A percentile compares a stretch with the other conserved stretches of the same genome.
These are phyloP conservation scores for Lepeophtheirus nordmannii DNA, from an alignment of 2,888 invertebrate genomes.

Conservation along the genomic window DNA sequence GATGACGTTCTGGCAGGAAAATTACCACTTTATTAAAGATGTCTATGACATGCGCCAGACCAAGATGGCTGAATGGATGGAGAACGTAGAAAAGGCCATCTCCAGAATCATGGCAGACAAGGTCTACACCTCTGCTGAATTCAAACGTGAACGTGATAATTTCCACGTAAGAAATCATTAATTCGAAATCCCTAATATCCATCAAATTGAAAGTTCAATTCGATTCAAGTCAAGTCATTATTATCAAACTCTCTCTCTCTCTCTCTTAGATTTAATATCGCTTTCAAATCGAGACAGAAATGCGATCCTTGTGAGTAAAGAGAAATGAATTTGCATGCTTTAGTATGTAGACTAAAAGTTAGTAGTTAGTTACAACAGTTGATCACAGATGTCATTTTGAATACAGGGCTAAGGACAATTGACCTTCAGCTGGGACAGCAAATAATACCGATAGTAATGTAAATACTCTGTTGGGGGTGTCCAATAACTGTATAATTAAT, in stretches of 20 bases:
- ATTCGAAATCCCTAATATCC: background rate
- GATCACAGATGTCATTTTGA: too few relatives aligned
- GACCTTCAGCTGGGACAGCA: too few relatives aligned
- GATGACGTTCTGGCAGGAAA: conserved; percentile 29
- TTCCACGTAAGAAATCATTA: conserved; percentile 20
- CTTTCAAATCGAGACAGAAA: conserved; percentile 6
- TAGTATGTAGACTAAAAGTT: too few relatives aligned
- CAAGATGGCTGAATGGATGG: conserved; percentile 29
- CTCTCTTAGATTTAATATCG: background rate
- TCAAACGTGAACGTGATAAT: conserved; percentile 24
- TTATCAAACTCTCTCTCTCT: background rate
- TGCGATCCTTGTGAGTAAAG: background rate
- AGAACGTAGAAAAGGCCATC: conserved; percentile 27
- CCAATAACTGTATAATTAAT: too few relatives aligned
- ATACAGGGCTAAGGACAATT: too few relatives aligned
- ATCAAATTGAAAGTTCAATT: background rate
- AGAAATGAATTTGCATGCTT: too few relatives aligned
- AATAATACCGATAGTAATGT: too few relatives aligned
- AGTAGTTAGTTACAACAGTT: too few relatives aligned
- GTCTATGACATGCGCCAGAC: conserved; percentile 28
- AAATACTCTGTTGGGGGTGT: too few relatives aligned
- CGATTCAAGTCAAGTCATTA: background rate
- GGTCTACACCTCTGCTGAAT: conserved; percentile 24
- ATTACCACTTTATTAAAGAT: conserved; percentile 29
- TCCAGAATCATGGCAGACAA: conserved; percentile 25